phyloP scores from a whole-genome alignment of 2,113 vertebrate species.

The Pedetes capensis region DNA sequence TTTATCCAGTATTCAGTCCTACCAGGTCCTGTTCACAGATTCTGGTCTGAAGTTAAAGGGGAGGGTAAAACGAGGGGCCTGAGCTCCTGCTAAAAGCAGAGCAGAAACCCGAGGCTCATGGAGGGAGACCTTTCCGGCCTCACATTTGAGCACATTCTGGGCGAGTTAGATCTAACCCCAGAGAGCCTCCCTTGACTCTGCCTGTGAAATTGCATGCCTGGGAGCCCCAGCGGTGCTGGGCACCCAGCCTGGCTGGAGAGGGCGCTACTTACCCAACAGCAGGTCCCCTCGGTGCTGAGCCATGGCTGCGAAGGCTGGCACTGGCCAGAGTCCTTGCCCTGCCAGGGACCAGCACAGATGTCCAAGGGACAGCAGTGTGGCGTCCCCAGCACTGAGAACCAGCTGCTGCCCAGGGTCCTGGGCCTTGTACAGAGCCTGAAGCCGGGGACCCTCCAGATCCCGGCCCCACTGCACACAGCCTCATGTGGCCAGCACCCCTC shows the following conservation, averaged over 20 bases:
- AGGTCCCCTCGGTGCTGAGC: too few species aligned
- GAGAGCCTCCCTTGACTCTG: too few species aligned
- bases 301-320: too few species aligned
- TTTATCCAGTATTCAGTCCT: neutral
- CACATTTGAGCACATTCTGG: too few species aligned
- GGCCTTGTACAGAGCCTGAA: neutral
- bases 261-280: too few species aligned
- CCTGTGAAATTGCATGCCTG: too few species aligned
- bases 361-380: neutral
- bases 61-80: neutral
- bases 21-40: neutral
- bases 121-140: too few species aligned
- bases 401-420: neutral
- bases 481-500: too few species aligned
- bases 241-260: too few species aligned
- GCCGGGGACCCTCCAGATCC: neutral
- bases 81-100: neutral
- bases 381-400: neutral
- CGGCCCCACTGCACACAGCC: neutral
- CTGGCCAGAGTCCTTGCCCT: neutral
- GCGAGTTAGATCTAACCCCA: too few species aligned
- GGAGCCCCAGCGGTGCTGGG: too few species aligned
- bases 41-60: neutral
- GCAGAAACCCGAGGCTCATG: neutral
- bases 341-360: neutral